These are phyloP conservation scores for Gadopsis marmoratus DNA, from an alignment of 2,797 vertebrate species.

Conservation along the genomic window DNA sequence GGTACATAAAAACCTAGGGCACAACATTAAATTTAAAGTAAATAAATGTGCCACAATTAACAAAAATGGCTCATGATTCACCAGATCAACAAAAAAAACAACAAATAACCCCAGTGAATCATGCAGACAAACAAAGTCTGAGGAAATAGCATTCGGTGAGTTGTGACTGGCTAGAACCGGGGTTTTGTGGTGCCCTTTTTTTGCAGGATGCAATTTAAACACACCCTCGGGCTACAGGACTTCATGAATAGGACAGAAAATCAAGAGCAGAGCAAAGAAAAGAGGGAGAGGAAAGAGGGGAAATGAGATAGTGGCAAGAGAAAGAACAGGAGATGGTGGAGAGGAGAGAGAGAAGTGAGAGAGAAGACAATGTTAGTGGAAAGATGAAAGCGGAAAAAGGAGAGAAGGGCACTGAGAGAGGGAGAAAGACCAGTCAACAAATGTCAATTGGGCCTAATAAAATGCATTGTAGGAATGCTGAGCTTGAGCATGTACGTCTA, in stretches of 20 bases:
- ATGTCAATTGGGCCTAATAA: slow-evolving; percentile 55
- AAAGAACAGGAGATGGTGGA: slow-evolving; percentile 64
- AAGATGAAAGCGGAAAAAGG: slow-evolving; percentile 42
- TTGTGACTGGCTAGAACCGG: slow-evolving; percentile 76
- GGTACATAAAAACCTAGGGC: slow-evolving; percentile 41
- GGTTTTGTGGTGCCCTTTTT: slow-evolving; percentile 78
- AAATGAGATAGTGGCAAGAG: slow-evolving; percentile 76
- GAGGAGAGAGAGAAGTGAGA: slow-evolving; percentile 34
- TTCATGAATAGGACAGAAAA: slow-evolving; percentile 85
- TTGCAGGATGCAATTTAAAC: slow-evolving; percentile 87
- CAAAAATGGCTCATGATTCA: slow-evolving; percentile 58
- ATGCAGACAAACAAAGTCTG: slow-evolving; percentile 72
- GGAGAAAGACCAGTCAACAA: slow-evolving; percentile 47
- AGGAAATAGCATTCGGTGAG: slow-evolving; percentile 76
- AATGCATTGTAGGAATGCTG: slow-evolving; percentile 46
- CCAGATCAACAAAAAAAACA: slow-evolving; percentile 45
- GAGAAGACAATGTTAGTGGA: slow-evolving; percentile 57
- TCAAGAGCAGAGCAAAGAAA: slow-evolving; percentile 81
- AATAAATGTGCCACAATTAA: slow-evolving; percentile 54
- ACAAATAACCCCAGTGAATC: slow-evolving; percentile 61
- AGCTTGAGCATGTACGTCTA: slow-evolving; percentile 32
- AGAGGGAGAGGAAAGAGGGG: slow-evolving; percentile 73
- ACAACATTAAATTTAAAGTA: slow-evolving; percentile 42
- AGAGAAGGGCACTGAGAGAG: slow-evolving; percentile 26
- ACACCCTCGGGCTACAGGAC: slow-evolving; percentile 81